phyloP scores from a whole-genome alignment of 2,113 vertebrate species.

The Pangasianodon hypophthalmus region DNA sequence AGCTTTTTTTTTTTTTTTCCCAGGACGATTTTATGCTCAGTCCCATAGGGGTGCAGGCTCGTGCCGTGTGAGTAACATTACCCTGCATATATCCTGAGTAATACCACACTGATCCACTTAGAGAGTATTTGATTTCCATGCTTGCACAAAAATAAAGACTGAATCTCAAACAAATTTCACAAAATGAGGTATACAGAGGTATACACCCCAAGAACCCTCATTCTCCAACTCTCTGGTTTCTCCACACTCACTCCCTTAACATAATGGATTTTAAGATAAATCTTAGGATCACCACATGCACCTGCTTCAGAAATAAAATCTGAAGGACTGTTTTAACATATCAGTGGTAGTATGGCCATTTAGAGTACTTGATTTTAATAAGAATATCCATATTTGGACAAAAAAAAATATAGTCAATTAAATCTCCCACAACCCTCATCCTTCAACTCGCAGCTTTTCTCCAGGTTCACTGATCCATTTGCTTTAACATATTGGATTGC shows the following conservation, averaged over 20 bases:
- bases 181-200: background rate
- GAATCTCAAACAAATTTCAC: background rate
- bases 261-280: background rate
- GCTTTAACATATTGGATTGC: background rate
- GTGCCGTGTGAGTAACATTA: conserved; percentile 8
- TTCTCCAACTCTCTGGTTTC: background rate
- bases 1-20: background rate
- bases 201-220: background rate
- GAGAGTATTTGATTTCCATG: background rate
- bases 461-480: background rate
- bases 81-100: background rate
- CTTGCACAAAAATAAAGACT: background rate
- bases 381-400: no score
- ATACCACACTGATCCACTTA: conserved; percentile 18
- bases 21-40: background rate
- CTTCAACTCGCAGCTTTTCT: background rate
- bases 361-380: background rate
- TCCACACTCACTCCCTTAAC: background rate
- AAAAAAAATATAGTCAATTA: background rate
- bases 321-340: background rate
- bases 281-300: background rate
- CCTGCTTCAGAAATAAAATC: background rate
- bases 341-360: background rate
- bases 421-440: background rate
- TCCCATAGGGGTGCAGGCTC: conserved; percentile 7